A percentile compares a stretch with the other conserved stretches of the same genome.
Conservation (phyloP, 2,797 vertebrate genomes). For the Borostomias antarcticus region DNA sequence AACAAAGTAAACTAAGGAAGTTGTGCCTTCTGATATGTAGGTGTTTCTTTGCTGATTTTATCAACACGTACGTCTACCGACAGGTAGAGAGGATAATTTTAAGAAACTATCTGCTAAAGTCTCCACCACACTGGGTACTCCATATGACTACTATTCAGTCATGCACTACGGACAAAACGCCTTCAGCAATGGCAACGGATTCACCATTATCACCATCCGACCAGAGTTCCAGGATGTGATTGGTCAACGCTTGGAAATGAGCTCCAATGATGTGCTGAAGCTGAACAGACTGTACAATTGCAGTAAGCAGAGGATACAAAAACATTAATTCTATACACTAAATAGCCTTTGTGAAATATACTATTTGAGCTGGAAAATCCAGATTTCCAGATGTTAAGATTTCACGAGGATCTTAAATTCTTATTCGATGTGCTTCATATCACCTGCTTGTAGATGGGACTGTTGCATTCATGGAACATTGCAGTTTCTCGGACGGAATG, state of each 20-base stretch:
- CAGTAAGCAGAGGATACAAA: slow-evolving; percentile 66
- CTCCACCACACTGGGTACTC: slow-evolving; percentile 69
- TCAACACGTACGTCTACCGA: no score
- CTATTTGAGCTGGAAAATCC: no score
- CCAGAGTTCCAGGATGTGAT: slow-evolving; percentile 79
- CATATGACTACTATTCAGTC: slow-evolving; percentile 83
- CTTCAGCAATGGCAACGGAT: slow-evolving; percentile 74
- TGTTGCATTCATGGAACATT: slow-evolving; percentile 29
- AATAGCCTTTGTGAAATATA: background rate
- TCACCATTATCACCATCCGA: slow-evolving; percentile 82
- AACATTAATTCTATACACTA: background rate
- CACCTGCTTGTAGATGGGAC: slow-evolving; percentile 1
- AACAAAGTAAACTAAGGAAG: no score
- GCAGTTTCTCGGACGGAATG: slow-evolving; percentile 29
- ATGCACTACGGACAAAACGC: slow-evolving; percentile 82
- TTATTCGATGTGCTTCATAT: background rate
- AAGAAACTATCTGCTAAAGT: rapidly evolving
- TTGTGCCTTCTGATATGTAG: background rate
- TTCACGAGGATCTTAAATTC: background rate
- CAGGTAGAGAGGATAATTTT: slow-evolving; percentile 37
- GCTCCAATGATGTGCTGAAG: slow-evolving; percentile 63
- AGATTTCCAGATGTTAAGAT: background rate
- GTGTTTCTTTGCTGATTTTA: background rate
- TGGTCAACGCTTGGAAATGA: slow-evolving; percentile 80
- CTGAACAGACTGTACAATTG: slow-evolving; percentile 83